Evolutionary conservation across 2,888 invertebrate genomes (phyloP), one percentile per base, ranked within the genome.

Genomic region (Coelopa pilipes): DNA sequence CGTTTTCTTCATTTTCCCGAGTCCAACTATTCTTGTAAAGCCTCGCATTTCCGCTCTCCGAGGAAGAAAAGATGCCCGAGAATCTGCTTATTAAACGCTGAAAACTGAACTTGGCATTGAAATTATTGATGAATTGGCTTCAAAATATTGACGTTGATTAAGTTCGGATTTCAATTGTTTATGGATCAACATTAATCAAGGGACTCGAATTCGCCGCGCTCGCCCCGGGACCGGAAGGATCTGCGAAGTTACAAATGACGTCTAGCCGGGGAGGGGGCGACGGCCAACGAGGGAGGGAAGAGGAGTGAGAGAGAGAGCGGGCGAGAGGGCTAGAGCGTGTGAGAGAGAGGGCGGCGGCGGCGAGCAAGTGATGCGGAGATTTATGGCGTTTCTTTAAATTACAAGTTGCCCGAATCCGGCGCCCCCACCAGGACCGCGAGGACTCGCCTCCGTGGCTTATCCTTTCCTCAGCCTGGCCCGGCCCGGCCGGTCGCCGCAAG

Each of bases 111-210:
- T 13, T 0, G 15, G 17, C 34, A 19, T 63, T 19, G 46, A 71
- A 69, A 69, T 73, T 73, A 62, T 74, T 77, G 74, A 77, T 77
- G 69, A 59, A 74, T 75, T 69, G 53, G 46, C 19, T 55, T 65
- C 62, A 74, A 68, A 70, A 65, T 59, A 62, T 69, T 75, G 75
- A 74, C 75, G 73, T 73, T 77, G 77, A 77, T 77, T 74, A 74
- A 75, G 67, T 75, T 74, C 50, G n/a, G 21, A 73, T 66, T 74
- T 74, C 74, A 74, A 75, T 75, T 77, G 74, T 77, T 57, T 71
- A 71, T 74, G 77, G 74, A 75, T 74, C 70, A 75, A 71, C 75
- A 77, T 75, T 74, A 74, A 77, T 77, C 77, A 76, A 68, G n/a
- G n/a, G n/a, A n/a, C n/a, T n/a, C 62, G 59, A 45, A 65, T 53